phyloP scores from a whole-genome alignment of 2,888 invertebrate species.

The Dolichomitus sp. region DNA sequence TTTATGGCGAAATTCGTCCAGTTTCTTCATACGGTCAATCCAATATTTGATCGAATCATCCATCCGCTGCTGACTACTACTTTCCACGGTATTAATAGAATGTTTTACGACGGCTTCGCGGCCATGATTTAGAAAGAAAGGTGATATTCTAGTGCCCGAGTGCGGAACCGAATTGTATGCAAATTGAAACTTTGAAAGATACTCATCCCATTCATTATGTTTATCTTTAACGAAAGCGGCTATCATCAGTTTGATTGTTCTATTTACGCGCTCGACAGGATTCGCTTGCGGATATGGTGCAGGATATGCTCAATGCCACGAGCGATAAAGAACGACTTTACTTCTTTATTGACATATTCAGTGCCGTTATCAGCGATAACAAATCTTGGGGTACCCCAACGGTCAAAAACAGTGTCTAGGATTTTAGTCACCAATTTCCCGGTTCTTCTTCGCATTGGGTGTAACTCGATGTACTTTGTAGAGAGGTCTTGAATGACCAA shows the following conservation, averaged over 20 bases:
- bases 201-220: conserved; percentile 17
- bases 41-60: not conserved
- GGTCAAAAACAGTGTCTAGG: too few relatives aligned
- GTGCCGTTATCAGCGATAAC: too few relatives aligned
- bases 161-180: not conserved
- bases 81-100: not conserved
- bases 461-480: too few relatives aligned
- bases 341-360: too few relatives aligned
- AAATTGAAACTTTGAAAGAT: not conserved
- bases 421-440: too few relatives aligned
- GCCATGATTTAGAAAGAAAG: not conserved
- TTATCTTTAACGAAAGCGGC: conserved; percentile 4
- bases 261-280: conserved; percentile 8
- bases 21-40: not conserved
- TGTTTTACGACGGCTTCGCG: not conserved
- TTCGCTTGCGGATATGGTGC: conserved; percentile 7
- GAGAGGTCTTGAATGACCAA: too few relatives aligned
- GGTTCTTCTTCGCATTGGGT: too few relatives aligned
- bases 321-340: not conserved
- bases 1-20: conserved; percentile 16
- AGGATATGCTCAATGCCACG: not conserved
- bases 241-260: conserved; percentile 13
- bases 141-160: not conserved
- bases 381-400: too few relatives aligned
- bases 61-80: too few relatives aligned